These are phyloP conservation scores for Melinaea menophilus DNA, from an alignment of 2,888 invertebrate species.

Conservation along the genomic window DNA sequence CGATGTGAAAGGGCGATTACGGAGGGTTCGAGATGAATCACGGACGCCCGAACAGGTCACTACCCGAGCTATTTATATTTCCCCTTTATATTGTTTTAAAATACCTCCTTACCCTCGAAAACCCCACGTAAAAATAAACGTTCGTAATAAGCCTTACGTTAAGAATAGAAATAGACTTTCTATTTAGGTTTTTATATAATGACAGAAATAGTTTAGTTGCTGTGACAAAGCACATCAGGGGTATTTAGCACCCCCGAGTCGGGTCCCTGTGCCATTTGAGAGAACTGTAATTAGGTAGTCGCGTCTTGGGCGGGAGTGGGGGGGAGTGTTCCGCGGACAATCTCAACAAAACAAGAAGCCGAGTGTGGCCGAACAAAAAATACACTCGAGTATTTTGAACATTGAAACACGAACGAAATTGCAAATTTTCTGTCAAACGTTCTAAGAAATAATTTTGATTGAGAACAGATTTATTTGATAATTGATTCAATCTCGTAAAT, in stretches of 20 bases:
- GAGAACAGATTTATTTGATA: no score
- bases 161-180: constrained; percentile 6
- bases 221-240: background rate
- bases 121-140: constrained; percentile 23
- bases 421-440: constrained; percentile 42
- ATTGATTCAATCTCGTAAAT: no score
- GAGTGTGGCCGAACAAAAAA: constrained; percentile 41
- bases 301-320: constrained; percentile 13
- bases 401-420: constrained; percentile 50
- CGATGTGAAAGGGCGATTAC: constrained; percentile 57
- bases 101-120: constrained; percentile 30
- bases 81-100: constrained; percentile 39
- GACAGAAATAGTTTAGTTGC: background rate
- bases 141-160: constrained; percentile 4
- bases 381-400: constrained; percentile 39
- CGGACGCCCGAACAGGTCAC: constrained; percentile 66
- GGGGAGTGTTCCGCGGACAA: constrained; percentile 12
- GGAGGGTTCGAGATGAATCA: constrained; percentile 74
- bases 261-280: constrained; percentile 1
- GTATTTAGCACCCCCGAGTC: background rate
- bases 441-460: constrained; percentile 23
- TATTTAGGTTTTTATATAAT: constrained; percentile 6
- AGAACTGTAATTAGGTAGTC: constrained; percentile 11
- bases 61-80: constrained; percentile 63
- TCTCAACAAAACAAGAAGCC: constrained; percentile 23